Conservation (phyloP, 2,888 invertebrate species). For the Lithophane socia region DNA sequence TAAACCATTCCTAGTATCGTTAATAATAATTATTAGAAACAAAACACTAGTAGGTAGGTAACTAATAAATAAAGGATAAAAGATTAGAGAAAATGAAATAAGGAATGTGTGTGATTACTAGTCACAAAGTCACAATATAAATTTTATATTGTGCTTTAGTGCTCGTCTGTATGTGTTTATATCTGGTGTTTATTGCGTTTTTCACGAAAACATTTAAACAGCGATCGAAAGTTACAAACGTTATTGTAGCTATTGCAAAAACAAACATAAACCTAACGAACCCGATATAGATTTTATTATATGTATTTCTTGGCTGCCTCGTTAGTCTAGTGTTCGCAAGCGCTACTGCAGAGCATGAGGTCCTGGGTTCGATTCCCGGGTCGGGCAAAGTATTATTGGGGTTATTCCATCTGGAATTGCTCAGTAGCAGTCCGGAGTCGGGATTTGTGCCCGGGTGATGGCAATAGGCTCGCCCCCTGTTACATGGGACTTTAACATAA, state of each 20-base stretch:
- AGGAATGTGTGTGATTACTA: not conserved
- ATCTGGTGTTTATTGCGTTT: conserved; percentile 45
- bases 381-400: not conserved
- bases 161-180: conserved; percentile 28
- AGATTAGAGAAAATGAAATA: too few species aligned
- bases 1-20: not conserved
- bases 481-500: not conserved
- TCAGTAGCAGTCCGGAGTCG: not conserved
- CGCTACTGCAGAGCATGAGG: not conserved
- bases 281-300: not conserved
- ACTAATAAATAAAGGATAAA: not conserved
- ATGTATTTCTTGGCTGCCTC: not conserved
- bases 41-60: not conserved
- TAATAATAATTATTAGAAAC: not conserved
- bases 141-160: conserved; percentile 9
- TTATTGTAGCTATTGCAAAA: conserved; percentile 28
- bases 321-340: not conserved
- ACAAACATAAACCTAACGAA: not conserved
- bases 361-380: not conserved
- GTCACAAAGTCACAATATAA: too few species aligned
- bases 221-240: conserved; percentile 47
- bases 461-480: not conserved
- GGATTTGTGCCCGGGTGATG: not conserved
- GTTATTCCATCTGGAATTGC: too few species aligned
- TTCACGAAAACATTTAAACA: conserved; percentile 51